These are phyloP conservation scores for Bryconaethiops microstoma DNA, from an alignment of 2,797 vertebrate genomes.

Conservation along the genomic window DNA sequence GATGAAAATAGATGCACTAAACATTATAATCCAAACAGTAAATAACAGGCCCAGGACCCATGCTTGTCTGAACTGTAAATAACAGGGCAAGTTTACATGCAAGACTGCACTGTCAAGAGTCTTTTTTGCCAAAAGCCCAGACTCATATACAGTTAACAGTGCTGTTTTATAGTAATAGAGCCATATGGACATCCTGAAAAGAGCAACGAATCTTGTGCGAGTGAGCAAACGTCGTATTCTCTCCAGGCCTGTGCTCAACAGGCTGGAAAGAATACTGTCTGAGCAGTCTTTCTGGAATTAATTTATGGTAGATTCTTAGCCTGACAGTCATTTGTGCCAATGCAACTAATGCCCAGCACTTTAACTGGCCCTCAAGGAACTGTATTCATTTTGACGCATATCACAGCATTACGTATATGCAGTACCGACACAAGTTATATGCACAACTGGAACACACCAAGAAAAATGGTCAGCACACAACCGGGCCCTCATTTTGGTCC, in stretches of 20 bases:
- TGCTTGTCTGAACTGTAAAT: slow-evolving; percentile 14
- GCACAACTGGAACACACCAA: too few relatives aligned
- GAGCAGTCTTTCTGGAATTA: background rate
- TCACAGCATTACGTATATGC: background rate
- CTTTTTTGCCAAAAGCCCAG: background rate
- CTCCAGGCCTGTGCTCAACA: background rate
- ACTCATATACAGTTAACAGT: background rate
- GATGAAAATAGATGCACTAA: slow-evolving; percentile 12
- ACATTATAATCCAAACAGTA: slow-evolving; percentile 17
- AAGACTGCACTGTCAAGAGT: background rate
- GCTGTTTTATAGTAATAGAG: background rate
- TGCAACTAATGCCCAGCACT: background rate
- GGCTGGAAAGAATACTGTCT: background rate
- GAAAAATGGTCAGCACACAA: too few relatives aligned
- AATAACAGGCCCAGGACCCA: slow-evolving; percentile 5
- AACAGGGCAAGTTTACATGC: background rate
- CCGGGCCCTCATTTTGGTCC: too few relatives aligned
- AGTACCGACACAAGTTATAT: background rate
- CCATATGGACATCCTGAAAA: background rate
- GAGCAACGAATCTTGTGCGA: background rate
- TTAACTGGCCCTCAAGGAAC: background rate
- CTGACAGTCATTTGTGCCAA: background rate
- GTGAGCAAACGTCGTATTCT: background rate
- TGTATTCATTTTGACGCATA: background rate
- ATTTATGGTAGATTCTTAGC: background rate